Conservation (phyloP, 2,888 invertebrate species). For the Neoaliturus tenellus region DNA sequence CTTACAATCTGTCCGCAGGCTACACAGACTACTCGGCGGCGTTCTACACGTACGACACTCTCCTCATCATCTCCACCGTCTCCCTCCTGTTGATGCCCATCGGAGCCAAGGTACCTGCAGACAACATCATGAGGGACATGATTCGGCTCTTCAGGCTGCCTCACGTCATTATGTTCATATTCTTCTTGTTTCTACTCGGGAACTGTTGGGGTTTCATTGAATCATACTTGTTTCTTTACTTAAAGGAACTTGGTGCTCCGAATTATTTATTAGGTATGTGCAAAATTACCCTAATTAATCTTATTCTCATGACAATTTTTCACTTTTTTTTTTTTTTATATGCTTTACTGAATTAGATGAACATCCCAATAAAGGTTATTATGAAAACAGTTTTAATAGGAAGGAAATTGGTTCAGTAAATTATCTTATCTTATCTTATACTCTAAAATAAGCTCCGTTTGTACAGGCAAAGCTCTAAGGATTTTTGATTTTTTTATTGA, state of each 20-base stretch:
- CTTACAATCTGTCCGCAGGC: slow-evolving; percentile 74
- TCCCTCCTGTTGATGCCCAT: slow-evolving; percentile 87
- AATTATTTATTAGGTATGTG: slow-evolving; percentile 87
- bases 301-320: neutral
- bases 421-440: too few relatives aligned
- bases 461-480: too few relatives aligned
- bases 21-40: slow-evolving; percentile 92
- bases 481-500: too few relatives aligned
- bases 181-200: slow-evolving; percentile 88
- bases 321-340: too few relatives aligned
- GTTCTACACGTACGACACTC: slow-evolving; percentile 87
- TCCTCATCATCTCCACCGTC: slow-evolving; percentile 83
- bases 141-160: slow-evolving; percentile 86
- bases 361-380: too few relatives aligned
- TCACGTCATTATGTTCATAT: slow-evolving; percentile 86
- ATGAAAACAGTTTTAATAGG: too few relatives aligned
- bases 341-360: too few relatives aligned
- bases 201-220: slow-evolving; percentile 94
- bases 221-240: slow-evolving; percentile 90
- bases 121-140: slow-evolving; percentile 85
- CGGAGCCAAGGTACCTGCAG: slow-evolving; percentile 85
- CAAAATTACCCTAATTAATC: neutral
- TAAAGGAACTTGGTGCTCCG: slow-evolving; percentile 89
- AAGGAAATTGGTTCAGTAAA: too few relatives aligned
- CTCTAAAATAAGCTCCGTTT: too few relatives aligned